Evolutionary conservation across 2,797 vertebrate species (phyloP).

Genomic region (Mionectes olivaceus): DNA sequence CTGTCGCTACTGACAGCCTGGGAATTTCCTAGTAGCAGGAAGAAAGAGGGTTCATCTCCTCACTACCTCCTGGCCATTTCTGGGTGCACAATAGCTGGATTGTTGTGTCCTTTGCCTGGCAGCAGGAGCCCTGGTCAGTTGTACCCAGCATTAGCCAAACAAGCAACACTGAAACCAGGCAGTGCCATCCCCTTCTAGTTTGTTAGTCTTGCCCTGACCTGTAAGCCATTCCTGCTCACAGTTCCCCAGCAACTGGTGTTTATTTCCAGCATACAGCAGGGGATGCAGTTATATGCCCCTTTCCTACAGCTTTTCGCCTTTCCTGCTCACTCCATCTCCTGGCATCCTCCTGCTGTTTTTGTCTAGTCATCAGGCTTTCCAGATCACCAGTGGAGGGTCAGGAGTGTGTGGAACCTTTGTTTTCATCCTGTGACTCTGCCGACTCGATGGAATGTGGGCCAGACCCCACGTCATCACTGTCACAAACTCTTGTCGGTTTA

Average conservation of each 20-base stretch:
- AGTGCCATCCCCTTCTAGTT: neutral
- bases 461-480: accelerated
- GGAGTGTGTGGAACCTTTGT: neutral
- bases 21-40: neutral
- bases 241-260: accelerated
- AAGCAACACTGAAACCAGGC: neutral
- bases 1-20: neutral
- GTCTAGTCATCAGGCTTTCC: neutral
- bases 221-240: neutral
- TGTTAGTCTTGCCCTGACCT: neutral
- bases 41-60: neutral
- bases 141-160: neutral
- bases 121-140: accelerated
- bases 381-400: neutral
- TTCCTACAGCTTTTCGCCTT: neutral
- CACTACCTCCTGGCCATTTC: neutral
- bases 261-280: neutral
- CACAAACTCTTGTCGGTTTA: accelerated
- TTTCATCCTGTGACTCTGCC: neutral
- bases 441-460: neutral
- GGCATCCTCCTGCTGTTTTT: neutral
- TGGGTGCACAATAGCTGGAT: neutral
- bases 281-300: neutral
- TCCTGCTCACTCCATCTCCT: neutral
- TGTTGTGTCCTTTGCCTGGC: neutral